Evolutionary conservation across 2,888 invertebrate genomes (phyloP).

Genomic region (Iphiclides podalirius): DNA sequence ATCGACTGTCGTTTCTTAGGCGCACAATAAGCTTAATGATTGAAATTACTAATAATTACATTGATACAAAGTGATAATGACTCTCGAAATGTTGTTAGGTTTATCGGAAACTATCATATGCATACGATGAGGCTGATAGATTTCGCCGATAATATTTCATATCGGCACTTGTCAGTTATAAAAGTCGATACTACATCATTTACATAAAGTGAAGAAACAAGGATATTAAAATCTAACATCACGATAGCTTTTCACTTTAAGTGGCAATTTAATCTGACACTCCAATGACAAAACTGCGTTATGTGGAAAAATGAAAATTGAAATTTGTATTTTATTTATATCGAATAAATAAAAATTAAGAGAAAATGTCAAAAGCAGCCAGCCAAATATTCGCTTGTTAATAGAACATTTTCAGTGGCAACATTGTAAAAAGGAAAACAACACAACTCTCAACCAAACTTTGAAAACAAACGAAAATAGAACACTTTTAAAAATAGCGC

Average conservation of each 20-base stretch:
- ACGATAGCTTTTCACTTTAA: too few species aligned
- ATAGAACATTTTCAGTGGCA: too few species aligned
- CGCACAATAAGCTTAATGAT: not conserved
- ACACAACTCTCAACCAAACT: slow-evolving; percentile 3
- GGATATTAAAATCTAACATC: not conserved
- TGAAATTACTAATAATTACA: not conserved
- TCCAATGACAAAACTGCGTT: not conserved
- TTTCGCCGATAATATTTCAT: not conserved
- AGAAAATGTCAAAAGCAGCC: too few species aligned
- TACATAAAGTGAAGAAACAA: not conserved
- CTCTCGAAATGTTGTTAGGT: not conserved
- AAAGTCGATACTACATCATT: not conserved
- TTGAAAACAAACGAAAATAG: slow-evolving; percentile 2
- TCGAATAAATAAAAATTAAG: too few species aligned
- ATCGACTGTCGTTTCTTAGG: too few species aligned
- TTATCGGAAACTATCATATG: not conserved
- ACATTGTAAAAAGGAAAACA: slow-evolving; percentile 1
- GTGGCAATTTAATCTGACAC: not conserved
- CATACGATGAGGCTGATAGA: not conserved
- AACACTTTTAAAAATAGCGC: not conserved
- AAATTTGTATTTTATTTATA: too few species aligned
- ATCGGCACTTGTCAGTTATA: not conserved
- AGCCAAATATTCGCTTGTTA: too few species aligned
- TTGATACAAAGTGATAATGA: not conserved
- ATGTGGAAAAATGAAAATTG: too few species aligned